These are phyloP conservation scores for Ursus arctos DNA, from an alignment of 2,113 vertebrate genomes.

Conservation along the genomic window DNA sequence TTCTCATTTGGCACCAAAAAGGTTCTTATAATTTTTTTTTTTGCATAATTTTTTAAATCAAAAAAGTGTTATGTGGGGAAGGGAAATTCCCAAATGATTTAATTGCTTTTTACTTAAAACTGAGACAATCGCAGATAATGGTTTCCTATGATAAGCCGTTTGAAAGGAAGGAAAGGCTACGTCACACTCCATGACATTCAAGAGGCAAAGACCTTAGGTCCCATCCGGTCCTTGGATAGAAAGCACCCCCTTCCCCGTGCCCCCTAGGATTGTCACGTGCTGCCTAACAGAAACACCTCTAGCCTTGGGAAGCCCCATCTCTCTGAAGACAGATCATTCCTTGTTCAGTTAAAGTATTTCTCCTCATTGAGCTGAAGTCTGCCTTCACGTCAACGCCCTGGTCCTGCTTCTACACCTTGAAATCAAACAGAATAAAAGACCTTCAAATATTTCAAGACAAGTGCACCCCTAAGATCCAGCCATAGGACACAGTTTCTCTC, in stretches of 20 bases:
- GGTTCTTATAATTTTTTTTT: not conserved
- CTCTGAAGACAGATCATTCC: not conserved
- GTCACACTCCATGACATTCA: not conserved
- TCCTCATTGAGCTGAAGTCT: not conserved
- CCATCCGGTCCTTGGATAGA: not conserved
- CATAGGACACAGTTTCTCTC: not conserved
- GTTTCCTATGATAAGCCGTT: not conserved
- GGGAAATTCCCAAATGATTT: constrained; percentile 17
- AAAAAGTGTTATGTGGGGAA: not conserved
- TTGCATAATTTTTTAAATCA: not conserved
- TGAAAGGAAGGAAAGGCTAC: constrained; percentile 5
- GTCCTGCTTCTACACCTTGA: not conserved
- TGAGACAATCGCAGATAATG: not conserved
- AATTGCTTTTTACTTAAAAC: not conserved
- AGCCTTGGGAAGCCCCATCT: not conserved
- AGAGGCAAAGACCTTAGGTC: not conserved
- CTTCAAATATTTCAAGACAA: not conserved
- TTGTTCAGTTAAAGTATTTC: not conserved
- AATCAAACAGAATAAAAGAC: not conserved
- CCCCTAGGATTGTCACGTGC: rapidly evolving
- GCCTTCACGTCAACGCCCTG: not conserved
- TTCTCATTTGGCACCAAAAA: not conserved
- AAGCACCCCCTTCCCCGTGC: not conserved
- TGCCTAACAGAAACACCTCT: constrained; percentile 8
- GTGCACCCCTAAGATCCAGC: not conserved